A percentile compares a stretch with the other conserved stretches of the same genome.
Conservation (phyloP, 2,797 vertebrate species). For the Thaleichthys pacificus region DNA sequence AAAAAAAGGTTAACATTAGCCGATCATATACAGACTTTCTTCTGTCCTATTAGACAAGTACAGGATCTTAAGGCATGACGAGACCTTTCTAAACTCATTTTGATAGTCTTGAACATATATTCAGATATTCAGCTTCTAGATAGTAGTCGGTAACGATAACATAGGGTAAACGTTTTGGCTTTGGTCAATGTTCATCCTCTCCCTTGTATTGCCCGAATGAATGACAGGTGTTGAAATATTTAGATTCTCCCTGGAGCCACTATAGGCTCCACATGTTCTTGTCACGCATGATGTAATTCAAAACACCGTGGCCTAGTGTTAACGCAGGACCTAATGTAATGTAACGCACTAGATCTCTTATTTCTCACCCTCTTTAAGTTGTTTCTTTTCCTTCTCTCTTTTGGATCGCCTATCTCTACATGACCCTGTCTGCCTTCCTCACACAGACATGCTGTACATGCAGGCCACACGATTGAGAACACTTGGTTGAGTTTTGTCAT, state of each 20-base stretch:
- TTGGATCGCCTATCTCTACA: conserved; percentile 70
- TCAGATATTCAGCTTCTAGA: conserved; percentile 75
- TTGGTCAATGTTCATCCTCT: conserved; percentile 94
- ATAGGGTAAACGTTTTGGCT: conserved; percentile 76
- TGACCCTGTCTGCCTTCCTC: conserved; percentile 89
- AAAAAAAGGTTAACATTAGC: conserved; percentile 81
- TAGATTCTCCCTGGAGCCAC: conserved; percentile 87
- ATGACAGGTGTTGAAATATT: conserved; percentile 92
- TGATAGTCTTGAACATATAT: conserved; percentile 80
- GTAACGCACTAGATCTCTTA: conserved; percentile 74
- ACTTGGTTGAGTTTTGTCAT: conserved; percentile 82
- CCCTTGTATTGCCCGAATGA: conserved; percentile 93
- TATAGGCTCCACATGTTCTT: conserved; percentile 88
- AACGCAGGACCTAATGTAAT: conserved; percentile 77
- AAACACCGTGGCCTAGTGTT: conserved; percentile 73
- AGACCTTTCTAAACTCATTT: conserved; percentile 77
- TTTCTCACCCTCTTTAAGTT: conserved; percentile 40
- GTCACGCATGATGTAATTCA: conserved; percentile 90
- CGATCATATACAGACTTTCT: conserved; percentile 87
- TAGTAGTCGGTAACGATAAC: conserved; percentile 69
- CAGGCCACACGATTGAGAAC: conserved; percentile 84
- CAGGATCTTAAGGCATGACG: conserved; percentile 78
- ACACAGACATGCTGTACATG: conserved; percentile 95
- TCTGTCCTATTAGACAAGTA: conserved; percentile 73
- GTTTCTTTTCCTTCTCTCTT: conserved; percentile 56